A percentile compares a stretch with the other conserved stretches of the same genome.
Evolutionary conservation across 2,888 invertebrate species (phyloP).

Genomic region (Pegoplata infirma): DNA sequence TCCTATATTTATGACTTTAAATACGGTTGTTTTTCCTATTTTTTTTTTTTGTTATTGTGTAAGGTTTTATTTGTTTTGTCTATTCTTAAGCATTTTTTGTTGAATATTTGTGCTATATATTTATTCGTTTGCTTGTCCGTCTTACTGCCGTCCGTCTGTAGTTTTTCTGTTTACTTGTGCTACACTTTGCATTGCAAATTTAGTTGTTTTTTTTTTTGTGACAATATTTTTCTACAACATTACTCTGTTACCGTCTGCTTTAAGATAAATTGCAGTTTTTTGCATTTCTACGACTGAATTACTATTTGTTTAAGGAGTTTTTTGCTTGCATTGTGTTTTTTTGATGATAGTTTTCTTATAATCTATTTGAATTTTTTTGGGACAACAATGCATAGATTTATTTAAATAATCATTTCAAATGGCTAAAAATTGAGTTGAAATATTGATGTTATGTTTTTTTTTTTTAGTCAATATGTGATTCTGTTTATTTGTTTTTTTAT

Average conservation of each 20-base stretch:
- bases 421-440: not conserved
- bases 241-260: slow-evolving; percentile 34
- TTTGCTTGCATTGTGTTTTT: not conserved
- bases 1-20: slow-evolving; percentile 38
- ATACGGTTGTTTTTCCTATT: slow-evolving; percentile 29
- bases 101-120: not conserved
- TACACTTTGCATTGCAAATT: slow-evolving; percentile 58
- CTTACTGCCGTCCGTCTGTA: not conserved
- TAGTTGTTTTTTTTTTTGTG: slow-evolving; percentile 8
- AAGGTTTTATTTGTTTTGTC: slow-evolving; percentile 28
- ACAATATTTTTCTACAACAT: slow-evolving; percentile 3
- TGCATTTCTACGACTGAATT: slow-evolving; percentile 50
- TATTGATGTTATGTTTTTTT: not conserved
- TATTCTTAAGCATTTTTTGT: slow-evolving; percentile 13
- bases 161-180: slow-evolving; percentile 1
- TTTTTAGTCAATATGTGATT: too few relatives aligned
- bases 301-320: slow-evolving; percentile 5
- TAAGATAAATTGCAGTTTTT: slow-evolving; percentile 48
- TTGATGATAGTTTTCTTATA: slow-evolving; percentile 23
- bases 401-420: not conserved
- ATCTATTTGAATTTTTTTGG: slow-evolving; percentile 14
- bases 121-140: not conserved
- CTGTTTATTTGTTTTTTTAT: too few relatives aligned
- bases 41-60: slow-evolving; percentile 1
- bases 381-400: too few relatives aligned